A percentile compares a stretch with the other conserved stretches of the same genome.
phyloP scores from a whole-genome alignment of 1,140 invertebrate genomes.

The Magallana angulata region DNA sequence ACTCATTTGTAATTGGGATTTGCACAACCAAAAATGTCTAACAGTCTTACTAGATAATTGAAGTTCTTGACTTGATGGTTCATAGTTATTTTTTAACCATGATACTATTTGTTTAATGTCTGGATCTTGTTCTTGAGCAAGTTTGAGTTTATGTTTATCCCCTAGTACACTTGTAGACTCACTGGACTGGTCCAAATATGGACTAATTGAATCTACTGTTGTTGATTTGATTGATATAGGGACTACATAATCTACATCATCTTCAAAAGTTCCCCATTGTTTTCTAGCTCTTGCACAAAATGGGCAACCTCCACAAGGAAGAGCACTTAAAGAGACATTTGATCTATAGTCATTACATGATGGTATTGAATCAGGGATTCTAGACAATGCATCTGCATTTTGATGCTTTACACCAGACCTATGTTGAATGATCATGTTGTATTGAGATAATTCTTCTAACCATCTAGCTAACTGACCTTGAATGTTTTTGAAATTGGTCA shows the following conservation, averaged over 20 bases:
- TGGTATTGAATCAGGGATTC: conserved; percentile 28
- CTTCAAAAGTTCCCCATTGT: conserved; percentile 41
- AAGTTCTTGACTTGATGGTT: neutral
- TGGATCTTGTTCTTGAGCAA: neutral
- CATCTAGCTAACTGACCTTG: conserved; percentile 59
- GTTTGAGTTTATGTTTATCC: neutral
- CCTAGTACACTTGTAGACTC: neutral
- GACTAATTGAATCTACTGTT: neutral
- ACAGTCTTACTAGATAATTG: neutral
- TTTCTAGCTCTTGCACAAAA: conserved; percentile 33
- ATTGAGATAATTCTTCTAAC: conserved; percentile 60
- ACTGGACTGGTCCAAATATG: neutral
- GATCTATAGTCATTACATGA: conserved; percentile 1
- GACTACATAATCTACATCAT: neutral
- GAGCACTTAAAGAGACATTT: neutral
- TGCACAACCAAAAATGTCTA: neutral
- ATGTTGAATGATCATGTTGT: conserved; percentile 56
- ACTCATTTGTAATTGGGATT: neutral
- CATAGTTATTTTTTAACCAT: neutral
- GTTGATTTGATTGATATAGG: conserved; percentile 5
- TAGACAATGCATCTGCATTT: conserved; percentile 60
- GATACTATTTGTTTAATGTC: neutral
- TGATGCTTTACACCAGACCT: conserved; percentile 41
- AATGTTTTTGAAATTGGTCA: conserved; percentile 61
- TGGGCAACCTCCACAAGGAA: conserved; percentile 46